Percentiles rank a stretch among this genome's conserved stretches.
Conservation (phyloP, 2,888 invertebrate genomes). For the Trilocha varians region DNA sequence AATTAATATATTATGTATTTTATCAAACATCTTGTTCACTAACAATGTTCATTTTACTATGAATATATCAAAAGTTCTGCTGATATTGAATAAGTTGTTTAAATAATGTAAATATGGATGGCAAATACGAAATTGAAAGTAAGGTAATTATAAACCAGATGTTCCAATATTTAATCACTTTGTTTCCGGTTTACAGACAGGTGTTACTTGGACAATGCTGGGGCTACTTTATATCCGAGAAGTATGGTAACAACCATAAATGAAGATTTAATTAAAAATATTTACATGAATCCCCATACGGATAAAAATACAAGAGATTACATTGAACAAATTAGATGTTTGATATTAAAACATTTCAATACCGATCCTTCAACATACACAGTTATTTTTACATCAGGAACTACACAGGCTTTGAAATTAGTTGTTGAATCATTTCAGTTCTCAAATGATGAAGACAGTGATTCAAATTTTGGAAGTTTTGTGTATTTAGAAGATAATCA, state of each 20-base stretch:
- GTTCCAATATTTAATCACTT: background rate
- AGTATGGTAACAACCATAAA: constrained; percentile 78
- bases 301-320: constrained; percentile 87
- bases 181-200: constrained; percentile 57
- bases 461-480: constrained; percentile 73
- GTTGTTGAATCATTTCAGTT: constrained; percentile 87
- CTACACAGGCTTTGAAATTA: constrained; percentile 89
- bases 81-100: background rate
- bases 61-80: constrained; percentile 1
- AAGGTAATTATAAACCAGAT: background rate
- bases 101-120: background rate
- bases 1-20: no score
- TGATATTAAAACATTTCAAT: constrained; percentile 89
- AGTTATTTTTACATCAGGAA: constrained; percentile 94
- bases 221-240: constrained; percentile 86
- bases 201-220: constrained; percentile 92
- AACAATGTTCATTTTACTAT: no score
- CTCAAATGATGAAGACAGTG: constrained; percentile 28
- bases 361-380: constrained; percentile 85
- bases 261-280: constrained; percentile 77
- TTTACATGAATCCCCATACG: constrained; percentile 94
- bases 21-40: no score
- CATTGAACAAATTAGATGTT: constrained; percentile 87
- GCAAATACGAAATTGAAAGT: background rate
- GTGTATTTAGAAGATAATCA: constrained; percentile 92